Percentiles rank a stretch among this genome's conserved stretches.
Evolutionary conservation across 2,113 vertebrate genomes (phyloP).

Genomic region (Myxocyprinus asiaticus): DNA sequence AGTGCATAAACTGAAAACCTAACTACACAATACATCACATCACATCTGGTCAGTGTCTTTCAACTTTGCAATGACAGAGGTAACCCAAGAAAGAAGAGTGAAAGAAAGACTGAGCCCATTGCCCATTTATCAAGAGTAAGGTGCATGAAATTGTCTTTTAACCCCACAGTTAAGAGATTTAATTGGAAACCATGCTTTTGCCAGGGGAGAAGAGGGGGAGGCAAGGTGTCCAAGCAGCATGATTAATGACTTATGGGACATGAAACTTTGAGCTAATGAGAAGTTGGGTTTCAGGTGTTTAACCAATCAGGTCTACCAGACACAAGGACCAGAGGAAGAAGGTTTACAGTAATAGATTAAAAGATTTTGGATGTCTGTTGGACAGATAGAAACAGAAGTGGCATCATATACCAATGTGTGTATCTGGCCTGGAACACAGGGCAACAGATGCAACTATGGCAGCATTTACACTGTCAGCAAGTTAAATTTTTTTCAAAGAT

Average conservation of each 20-base stretch:
- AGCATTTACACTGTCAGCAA: not conserved
- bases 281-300: slow-evolving; percentile 11
- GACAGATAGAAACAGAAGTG: not conserved
- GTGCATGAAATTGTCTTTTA: slow-evolving; percentile 81
- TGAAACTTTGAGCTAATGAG: slow-evolving; percentile 49
- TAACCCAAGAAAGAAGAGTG: slow-evolving; percentile 12
- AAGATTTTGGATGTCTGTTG: not conserved
- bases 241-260: slow-evolving; percentile 74
- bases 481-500: not conserved
- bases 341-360: not conserved
- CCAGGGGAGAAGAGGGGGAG: slow-evolving; percentile 49
- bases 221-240: slow-evolving; percentile 64
- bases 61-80: slow-evolving; percentile 3
- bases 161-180: slow-evolving; percentile 77
- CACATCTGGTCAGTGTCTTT: slow-evolving; percentile 38
- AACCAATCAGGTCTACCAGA: not conserved
- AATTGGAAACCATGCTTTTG: slow-evolving; percentile 79
- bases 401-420: not conserved
- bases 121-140: slow-evolving; percentile 77
- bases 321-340: slow-evolving; percentile 11
- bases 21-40: slow-evolving; percentile 10
- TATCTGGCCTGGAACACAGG: too few relatives aligned
- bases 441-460: not conserved
- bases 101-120: slow-evolving; percentile 56
- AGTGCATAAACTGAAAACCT: not conserved